Conservation (phyloP, 2,888 invertebrate species). For the Chironomus tentans region DNA sequence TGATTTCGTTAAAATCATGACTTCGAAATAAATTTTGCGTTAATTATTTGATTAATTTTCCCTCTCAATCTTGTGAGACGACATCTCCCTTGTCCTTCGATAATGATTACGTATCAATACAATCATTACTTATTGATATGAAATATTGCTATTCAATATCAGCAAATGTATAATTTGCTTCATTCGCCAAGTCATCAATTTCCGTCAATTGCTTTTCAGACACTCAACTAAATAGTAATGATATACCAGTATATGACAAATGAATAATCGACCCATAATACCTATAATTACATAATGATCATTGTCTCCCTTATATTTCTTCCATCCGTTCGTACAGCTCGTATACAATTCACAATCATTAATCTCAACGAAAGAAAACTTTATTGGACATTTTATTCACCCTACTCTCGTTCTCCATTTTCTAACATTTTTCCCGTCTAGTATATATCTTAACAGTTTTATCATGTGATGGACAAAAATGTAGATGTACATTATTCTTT, state of each 20-base stretch:
- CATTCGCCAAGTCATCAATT: background rate
- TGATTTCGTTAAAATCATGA: constrained; percentile 29
- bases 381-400: constrained; percentile 4
- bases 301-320: background rate
- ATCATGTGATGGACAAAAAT: background rate
- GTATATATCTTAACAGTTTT: background rate
- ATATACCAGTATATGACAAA: constrained; percentile 14
- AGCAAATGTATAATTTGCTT: background rate
- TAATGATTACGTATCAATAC: no score
- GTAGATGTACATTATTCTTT: background rate
- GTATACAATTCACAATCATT: background rate
- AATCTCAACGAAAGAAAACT: constrained; percentile 10
- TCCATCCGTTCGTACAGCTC: background rate
- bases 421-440: background rate
- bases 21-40: constrained; percentile 1
- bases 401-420: background rate
- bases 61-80: no score
- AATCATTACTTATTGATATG: background rate
- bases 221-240: background rate
- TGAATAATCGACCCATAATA: constrained; percentile 21
- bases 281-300: constrained; percentile 21
- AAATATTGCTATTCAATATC: background rate
- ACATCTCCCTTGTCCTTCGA: no score
- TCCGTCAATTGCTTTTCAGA: background rate
- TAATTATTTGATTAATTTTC: background rate